A percentile compares a stretch with the other conserved stretches of the same genome.
phyloP scores from a whole-genome alignment of 1,140 invertebrate genomes.

The Ips nitidus region DNA sequence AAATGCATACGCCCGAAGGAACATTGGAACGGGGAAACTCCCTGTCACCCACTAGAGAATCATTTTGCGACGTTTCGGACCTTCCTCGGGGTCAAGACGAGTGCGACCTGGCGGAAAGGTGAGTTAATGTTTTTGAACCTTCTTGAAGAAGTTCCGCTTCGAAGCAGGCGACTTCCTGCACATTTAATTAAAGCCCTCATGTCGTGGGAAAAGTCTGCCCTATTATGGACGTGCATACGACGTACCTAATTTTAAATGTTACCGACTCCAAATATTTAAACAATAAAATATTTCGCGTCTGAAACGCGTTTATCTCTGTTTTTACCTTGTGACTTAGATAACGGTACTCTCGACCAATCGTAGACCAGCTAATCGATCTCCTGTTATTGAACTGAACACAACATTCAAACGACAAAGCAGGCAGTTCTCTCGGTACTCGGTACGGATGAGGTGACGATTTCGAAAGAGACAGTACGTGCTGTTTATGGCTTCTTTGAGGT shows the following conservation, averaged over 20 bases:
- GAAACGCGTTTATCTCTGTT: background rate
- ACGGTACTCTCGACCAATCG: background rate
- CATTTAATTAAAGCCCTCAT: conserved; percentile 1
- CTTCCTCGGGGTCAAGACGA: conserved; percentile 30
- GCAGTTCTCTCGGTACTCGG: conserved; percentile 1
- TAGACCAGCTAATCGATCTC: background rate
- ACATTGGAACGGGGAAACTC: conserved; percentile 45
- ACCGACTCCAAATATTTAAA: no score
- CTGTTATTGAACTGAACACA: background rate
- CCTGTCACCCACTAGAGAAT: no score
- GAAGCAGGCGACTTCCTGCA: conserved; percentile 4
- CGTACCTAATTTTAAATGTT: background rate
- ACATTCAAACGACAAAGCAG: background rate
- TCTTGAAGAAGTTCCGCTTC: background rate
- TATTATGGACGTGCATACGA: background rate
- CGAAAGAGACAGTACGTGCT: no score
- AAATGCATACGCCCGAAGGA: conserved; percentile 49
- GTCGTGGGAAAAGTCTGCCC: conserved; percentile 6
- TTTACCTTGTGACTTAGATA: conserved; percentile 2
- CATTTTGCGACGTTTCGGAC: no score
- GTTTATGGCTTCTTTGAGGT: no score
- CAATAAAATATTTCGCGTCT: no score
- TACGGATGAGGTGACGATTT: background rate
- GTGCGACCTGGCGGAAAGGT: conserved; percentile 35
- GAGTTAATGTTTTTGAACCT: background rate